phyloP scores from a whole-genome alignment of 2,113 vertebrate genomes.

The Craseonycteris thonglongyai region DNA sequence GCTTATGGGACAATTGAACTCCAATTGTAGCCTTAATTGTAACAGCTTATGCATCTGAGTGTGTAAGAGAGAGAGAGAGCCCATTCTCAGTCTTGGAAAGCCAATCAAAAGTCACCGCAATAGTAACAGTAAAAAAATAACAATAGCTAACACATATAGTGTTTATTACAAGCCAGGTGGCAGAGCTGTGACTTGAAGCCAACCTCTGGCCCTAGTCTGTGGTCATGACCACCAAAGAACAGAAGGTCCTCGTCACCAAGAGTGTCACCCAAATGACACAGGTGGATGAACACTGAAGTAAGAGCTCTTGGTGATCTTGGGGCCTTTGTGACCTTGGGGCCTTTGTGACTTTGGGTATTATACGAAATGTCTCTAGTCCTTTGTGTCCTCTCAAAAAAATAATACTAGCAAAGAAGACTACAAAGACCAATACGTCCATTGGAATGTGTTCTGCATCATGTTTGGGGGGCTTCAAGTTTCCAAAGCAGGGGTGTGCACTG shows the following conservation, averaged over 20 bases:
- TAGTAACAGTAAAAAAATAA: not conserved
- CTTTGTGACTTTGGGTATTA: not conserved
- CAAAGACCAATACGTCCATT: not conserved
- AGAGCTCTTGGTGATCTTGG: not conserved
- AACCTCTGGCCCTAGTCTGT: not conserved
- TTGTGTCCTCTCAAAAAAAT: not conserved
- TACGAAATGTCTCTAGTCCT: not conserved
- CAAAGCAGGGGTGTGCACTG: not conserved
- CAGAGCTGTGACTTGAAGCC: not conserved
- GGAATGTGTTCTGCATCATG: not conserved
- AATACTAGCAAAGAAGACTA: not conserved
- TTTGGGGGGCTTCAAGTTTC: not conserved
- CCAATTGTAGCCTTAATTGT: not conserved
- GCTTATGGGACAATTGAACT: not conserved
- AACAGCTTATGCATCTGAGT: not conserved
- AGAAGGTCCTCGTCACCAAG: not conserved
- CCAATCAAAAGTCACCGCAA: not conserved
- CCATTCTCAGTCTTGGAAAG: not conserved
- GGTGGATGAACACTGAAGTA: not conserved
- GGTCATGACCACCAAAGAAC: not conserved
- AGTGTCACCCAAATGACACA: not conserved
- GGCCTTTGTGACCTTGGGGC: not conserved
- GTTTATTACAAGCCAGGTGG: not conserved
- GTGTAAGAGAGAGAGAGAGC: not conserved
- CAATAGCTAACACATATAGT: not conserved